Evolutionary conservation across 2,113 vertebrate species (phyloP).

Genomic region (Isurus oxyrinchus): DNA sequence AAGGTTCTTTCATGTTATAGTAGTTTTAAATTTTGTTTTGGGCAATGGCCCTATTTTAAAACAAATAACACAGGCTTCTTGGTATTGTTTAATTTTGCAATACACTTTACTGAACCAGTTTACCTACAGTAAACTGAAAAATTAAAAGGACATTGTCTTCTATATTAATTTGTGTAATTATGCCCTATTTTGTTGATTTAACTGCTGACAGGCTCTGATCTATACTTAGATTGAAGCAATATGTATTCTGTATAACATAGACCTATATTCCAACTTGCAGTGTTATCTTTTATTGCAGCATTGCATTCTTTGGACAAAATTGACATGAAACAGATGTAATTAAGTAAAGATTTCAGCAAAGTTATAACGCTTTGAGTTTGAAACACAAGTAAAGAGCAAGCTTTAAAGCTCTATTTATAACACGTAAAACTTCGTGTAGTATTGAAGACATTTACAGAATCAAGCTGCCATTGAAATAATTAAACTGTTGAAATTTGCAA

Average conservation of each 20-base stretch:
- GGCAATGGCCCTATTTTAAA: not conserved
- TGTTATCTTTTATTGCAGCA: not conserved
- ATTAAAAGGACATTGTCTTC: not conserved
- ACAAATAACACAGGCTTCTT: not conserved
- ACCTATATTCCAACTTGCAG: not conserved
- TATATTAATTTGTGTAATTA: not conserved
- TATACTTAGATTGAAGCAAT: not conserved
- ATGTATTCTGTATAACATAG: not conserved
- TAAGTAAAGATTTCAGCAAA: not conserved
- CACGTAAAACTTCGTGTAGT: not conserved
- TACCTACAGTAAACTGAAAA: not conserved
- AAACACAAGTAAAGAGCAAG: not conserved
- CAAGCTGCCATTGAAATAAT: not conserved
- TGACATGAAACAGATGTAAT: not conserved
- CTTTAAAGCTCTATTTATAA: not conserved
- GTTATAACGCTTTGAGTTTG: not conserved
- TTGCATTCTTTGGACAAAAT: not conserved
- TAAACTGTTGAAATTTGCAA: not conserved
- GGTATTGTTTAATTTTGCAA: not conserved
- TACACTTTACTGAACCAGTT: not conserved
- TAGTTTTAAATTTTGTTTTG: conserved; percentile 10
- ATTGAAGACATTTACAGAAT: not conserved
- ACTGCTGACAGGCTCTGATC: not conserved
- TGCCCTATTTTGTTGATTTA: not conserved
- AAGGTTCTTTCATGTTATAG: not conserved